These are phyloP conservation scores for Cuniculus paca DNA, from an alignment of 2,797 vertebrate genomes.

Conservation along the genomic window DNA sequence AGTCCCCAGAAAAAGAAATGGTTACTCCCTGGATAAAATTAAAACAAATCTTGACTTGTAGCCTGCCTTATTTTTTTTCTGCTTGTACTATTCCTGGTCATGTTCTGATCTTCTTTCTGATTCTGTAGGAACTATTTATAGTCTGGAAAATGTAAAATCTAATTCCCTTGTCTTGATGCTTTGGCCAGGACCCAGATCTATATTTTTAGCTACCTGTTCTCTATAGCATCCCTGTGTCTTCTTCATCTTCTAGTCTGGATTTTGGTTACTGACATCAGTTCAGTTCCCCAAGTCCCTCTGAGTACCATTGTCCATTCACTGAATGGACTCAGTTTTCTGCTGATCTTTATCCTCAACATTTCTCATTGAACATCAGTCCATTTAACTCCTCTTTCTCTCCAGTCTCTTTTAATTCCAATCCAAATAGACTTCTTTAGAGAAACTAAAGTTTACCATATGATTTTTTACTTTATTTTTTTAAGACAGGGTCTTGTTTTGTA, in stretches of 20 bases:
- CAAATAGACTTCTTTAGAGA: neutral
- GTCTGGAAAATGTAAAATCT: conserved; percentile 44
- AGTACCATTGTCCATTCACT: neutral
- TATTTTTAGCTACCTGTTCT: conserved; percentile 25
- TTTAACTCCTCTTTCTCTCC: neutral
- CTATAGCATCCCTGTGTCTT: neutral
- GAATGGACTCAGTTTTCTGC: neutral
- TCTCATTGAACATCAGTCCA: neutral
- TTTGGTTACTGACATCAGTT: neutral
- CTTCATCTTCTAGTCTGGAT: neutral
- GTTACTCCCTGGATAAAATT: neutral
- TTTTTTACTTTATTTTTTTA: neutral
- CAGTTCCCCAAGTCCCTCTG: neutral
- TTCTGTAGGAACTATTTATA: conserved; percentile 17
- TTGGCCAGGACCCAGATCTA: neutral
- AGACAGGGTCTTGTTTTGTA: neutral
- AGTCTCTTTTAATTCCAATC: neutral
- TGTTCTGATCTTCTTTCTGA: conserved; percentile 1
- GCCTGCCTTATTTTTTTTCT: neutral
- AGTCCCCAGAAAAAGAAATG: neutral
- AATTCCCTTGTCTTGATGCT: neutral
- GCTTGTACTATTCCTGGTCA: neutral
- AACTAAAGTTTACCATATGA: neutral
- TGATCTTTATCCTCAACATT: neutral
- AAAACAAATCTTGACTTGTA: neutral